Evolutionary conservation across 2,797 vertebrate genomes (phyloP).

Genomic region (Fundulus diaphanus): DNA sequence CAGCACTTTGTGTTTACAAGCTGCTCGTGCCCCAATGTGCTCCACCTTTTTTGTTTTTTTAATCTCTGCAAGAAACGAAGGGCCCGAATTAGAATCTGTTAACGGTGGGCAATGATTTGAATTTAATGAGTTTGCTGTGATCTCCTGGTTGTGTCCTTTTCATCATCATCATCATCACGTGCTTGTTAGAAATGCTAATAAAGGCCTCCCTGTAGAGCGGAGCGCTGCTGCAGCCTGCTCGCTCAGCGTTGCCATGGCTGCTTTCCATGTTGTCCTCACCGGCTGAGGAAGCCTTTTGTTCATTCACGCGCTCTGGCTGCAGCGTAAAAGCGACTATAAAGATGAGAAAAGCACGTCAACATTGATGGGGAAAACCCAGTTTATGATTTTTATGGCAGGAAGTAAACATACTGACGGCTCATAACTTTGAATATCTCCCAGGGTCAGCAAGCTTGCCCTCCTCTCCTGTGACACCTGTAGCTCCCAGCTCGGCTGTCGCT

Average conservation of each 20-base stretch:
- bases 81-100: slow-evolving; percentile 75
- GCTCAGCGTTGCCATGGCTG: slow-evolving; percentile 55
- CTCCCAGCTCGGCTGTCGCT: slow-evolving; percentile 90
- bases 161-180: slow-evolving; percentile 60
- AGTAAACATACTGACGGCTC: slow-evolving; percentile 38
- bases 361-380: slow-evolving; percentile 10
- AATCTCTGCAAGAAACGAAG: slow-evolving; percentile 42
- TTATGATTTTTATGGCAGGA: slow-evolving; percentile 9
- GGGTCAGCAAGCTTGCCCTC: slow-evolving; percentile 88
- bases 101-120: slow-evolving; percentile 64
- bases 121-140: slow-evolving; percentile 74
- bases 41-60: slow-evolving; percentile 9
- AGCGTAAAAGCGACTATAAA: neutral
- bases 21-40: neutral
- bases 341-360: neutral
- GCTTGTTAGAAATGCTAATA: slow-evolving; percentile 72
- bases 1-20: slow-evolving; percentile 12
- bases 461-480: slow-evolving; percentile 84
- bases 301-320: slow-evolving; percentile 9
- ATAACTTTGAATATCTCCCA: slow-evolving; percentile 81
- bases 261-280: slow-evolving; percentile 46
- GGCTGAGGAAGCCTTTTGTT: slow-evolving; percentile 39
- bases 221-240: slow-evolving; percentile 29
- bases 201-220: slow-evolving; percentile 38
- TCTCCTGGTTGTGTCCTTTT: slow-evolving; percentile 67